Evolutionary conservation across 2,797 vertebrate species (phyloP).

Genomic region (Calcarius lapponicus): DNA sequence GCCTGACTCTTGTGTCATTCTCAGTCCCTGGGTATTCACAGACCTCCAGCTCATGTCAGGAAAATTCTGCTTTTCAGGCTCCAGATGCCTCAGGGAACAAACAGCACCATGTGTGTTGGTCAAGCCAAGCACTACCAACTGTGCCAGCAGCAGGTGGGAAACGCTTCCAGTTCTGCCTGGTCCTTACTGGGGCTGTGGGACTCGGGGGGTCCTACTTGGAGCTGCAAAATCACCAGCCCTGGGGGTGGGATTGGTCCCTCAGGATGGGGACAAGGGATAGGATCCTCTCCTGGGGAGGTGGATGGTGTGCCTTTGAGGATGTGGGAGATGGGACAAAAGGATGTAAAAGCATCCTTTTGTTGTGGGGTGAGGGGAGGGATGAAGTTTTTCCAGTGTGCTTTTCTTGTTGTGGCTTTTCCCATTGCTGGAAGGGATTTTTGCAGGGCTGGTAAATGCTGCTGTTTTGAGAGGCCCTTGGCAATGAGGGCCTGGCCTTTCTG

Average conservation of each 20-base stretch:
- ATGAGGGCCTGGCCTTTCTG: not conserved
- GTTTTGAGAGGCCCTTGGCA: not conserved
- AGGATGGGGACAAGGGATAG: not conserved
- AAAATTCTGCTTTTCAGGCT: slow-evolving; percentile 74
- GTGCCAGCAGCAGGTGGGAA: slow-evolving; percentile 85
- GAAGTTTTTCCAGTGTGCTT: not conserved
- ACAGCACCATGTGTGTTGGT: slow-evolving; percentile 81
- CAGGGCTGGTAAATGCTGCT: not conserved
- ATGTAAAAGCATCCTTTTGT: not conserved
- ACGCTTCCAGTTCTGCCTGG: not conserved
- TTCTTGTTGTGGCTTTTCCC: not conserved
- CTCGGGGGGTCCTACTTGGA: not conserved
- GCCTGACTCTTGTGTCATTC: not conserved
- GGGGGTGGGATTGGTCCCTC: rapidly evolving
- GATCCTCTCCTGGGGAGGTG: not conserved
- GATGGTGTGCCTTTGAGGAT: not conserved
- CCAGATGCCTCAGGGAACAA: slow-evolving; percentile 79
- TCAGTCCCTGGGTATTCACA: not conserved
- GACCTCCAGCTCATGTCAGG: not conserved
- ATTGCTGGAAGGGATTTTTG: not conserved
- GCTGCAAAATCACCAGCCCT: not conserved
- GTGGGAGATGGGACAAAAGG: not conserved
- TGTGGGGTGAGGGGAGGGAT: not conserved
- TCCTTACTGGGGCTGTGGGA: not conserved
- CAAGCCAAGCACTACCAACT: slow-evolving; percentile 85